phyloP scores from a whole-genome alignment of 2,113 vertebrate genomes.

The Gambusia holbrooki region DNA sequence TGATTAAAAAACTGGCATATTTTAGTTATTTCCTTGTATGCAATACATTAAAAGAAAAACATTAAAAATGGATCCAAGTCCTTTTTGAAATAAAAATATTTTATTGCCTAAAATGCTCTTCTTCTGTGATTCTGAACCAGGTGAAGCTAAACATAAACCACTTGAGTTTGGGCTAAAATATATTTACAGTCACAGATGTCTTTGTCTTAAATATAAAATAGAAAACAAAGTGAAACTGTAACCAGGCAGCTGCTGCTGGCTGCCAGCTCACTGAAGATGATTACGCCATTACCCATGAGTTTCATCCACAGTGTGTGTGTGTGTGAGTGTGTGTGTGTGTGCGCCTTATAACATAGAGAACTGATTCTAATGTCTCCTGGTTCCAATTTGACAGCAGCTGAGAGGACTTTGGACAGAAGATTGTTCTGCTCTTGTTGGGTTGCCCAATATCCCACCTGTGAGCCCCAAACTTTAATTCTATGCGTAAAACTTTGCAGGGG shows the following conservation, averaged over 20 bases:
- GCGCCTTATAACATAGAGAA: conserved; percentile 30
- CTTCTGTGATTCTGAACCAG: too few species aligned
- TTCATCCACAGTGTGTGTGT: conserved; percentile 35
- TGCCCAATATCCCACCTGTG: conserved; percentile 34
- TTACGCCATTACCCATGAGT: conserved; percentile 55
- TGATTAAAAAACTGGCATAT: too few species aligned
- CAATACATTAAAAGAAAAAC: too few species aligned
- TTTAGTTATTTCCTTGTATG: too few species aligned
- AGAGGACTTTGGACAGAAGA: conserved; percentile 20
- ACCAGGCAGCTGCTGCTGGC: conserved; percentile 40
- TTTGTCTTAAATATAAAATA: not conserved
- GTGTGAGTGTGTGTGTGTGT: too few species aligned
- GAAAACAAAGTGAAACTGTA: conserved; percentile 29
- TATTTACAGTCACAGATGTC: too few species aligned
- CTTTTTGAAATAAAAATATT: too few species aligned
- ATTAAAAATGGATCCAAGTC: too few species aligned
- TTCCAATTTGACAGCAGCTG: conserved; percentile 67
- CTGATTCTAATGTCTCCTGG: conserved; percentile 69
- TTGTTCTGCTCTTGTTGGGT: conserved; percentile 45
- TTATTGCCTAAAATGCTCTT: too few species aligned
- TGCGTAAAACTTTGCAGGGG: not conserved
- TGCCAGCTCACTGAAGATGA: conserved; percentile 57
- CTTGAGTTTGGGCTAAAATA: too few species aligned
- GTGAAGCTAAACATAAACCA: too few species aligned
- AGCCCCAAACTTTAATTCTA: not conserved